A percentile compares a stretch with the other conserved stretches of the same genome.
These are phyloP conservation scores for Datnioides undecimradiatus DNA, from an alignment of 2,113 vertebrate genomes.

Conservation along the genomic window DNA sequence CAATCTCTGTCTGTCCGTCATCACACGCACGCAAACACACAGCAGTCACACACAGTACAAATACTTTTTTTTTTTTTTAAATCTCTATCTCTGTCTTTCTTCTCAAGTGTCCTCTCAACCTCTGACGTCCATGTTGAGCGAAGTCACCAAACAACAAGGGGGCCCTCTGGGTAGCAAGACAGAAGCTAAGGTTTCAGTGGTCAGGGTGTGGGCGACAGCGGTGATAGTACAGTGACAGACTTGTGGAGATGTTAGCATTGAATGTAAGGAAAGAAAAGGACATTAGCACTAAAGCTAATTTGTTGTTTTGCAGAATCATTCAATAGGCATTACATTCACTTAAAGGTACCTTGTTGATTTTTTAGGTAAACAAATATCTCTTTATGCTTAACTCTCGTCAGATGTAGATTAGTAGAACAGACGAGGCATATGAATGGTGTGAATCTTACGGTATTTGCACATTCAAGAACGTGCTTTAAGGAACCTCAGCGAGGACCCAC, in stretches of 20 bases:
- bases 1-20: slow-evolving; percentile 40
- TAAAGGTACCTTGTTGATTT: too few relatives aligned
- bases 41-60: neutral
- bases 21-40: neutral
- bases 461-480: too few relatives aligned
- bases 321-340: neutral
- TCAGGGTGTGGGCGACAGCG: neutral
- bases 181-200: neutral
- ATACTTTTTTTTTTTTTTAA: neutral
- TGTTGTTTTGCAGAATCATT: neutral
- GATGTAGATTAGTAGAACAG: too few relatives aligned
- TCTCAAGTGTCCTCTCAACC: slow-evolving; percentile 9
- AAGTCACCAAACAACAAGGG: neutral
- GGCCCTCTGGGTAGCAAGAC: neutral
- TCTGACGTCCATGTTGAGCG: neutral
- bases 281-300: neutral
- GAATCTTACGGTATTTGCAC: too few relatives aligned
- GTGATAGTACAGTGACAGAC: neutral
- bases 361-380: too few relatives aligned
- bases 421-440: too few relatives aligned
- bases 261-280: too few relatives aligned
- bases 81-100: neutral
- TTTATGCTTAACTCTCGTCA: too few relatives aligned
- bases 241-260: neutral
- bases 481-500: too few relatives aligned